Conservation (phyloP, 2,888 invertebrate genomes). For the Elegia similella region DNA sequence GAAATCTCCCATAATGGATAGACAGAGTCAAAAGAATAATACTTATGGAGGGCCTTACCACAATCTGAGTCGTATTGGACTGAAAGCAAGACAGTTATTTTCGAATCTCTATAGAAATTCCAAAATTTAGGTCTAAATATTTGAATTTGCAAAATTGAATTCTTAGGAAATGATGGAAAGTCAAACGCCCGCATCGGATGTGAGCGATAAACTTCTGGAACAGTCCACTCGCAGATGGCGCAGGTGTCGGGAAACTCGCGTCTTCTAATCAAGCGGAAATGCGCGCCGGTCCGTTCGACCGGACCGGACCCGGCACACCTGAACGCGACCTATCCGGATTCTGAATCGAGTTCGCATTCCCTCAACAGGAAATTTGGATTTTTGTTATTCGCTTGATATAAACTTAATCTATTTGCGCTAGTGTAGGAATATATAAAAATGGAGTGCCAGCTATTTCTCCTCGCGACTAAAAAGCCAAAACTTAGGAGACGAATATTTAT, state of each 20-base stretch:
- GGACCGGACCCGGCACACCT: conserved; percentile 40
- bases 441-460: no score
- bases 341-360: conserved; percentile 53
- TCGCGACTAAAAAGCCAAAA: no score
- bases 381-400: conserved; percentile 42
- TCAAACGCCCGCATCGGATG: conserved; percentile 64
- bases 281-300: conserved; percentile 54
- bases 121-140: no score
- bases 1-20: no score
- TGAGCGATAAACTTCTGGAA: conserved; percentile 62
- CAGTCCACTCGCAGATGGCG: conserved; percentile 58
- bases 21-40: no score
- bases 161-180: conserved; percentile 33
- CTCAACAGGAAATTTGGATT: conserved; percentile 53
- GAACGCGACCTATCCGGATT: conserved; percentile 44
- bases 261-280: conserved; percentile 78
- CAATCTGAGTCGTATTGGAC: no score
- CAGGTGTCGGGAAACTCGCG: conserved; percentile 67
- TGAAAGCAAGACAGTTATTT: no score
- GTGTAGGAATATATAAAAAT: no score
- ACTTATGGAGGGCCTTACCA: no score
- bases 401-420: background rate
- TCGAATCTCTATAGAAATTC: no score
- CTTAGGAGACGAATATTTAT: no score
- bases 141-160: no score